Base-by-base conservation (phyloP, 1,140 invertebrate genomes). In the Diachasma alloeum region DNA sequence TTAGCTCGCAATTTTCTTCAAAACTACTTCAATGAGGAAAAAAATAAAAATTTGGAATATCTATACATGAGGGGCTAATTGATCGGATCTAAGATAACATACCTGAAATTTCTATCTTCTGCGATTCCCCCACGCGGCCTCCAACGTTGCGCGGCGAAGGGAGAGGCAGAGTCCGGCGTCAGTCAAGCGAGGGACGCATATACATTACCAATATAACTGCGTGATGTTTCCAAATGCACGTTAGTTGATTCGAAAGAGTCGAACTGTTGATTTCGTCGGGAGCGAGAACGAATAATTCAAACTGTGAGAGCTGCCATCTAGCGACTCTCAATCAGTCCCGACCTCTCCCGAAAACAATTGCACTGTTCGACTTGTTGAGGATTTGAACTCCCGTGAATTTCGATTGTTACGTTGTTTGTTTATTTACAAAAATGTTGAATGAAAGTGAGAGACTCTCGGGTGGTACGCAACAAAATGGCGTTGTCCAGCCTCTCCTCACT, bases 401-500 rank as follows among this genome's bases (percentile, higher is more conserved):
- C 36, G 1, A 17, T 73, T 56, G 48, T 63, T 44, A 5, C 15
- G 24, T 72, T 53, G 1, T 53, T 68, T 68, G 4, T 31, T 68
- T 68, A 39, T 39, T 15, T 66, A 31, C 22, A n/a, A 76, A 46
- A 46, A 76, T 76, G 75, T 66, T 76, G 22, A 53, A 76, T 17
- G 75, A 76, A 36, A 42, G 69, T 13, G 75, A 76, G 4, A 67
- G 74, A 39, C 67, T 77, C 10, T 73, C 79, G 44, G 66, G 74
- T 53, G 59, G 70, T 66, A 73, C 91, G 80, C 91, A 92, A 66
- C 94, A 95, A 87, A 96, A 96, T 90, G 94, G 93, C 72, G 93
- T 96, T 77, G 94, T 96, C 59, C 95, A 96, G 87, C 94, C 94
- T 63, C 88, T 95, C 63, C 90, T 95, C 66, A 95, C 94, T 81